These are phyloP conservation scores for Dione juno DNA, from an alignment of 2,888 invertebrate genomes.

Conservation along the genomic window DNA sequence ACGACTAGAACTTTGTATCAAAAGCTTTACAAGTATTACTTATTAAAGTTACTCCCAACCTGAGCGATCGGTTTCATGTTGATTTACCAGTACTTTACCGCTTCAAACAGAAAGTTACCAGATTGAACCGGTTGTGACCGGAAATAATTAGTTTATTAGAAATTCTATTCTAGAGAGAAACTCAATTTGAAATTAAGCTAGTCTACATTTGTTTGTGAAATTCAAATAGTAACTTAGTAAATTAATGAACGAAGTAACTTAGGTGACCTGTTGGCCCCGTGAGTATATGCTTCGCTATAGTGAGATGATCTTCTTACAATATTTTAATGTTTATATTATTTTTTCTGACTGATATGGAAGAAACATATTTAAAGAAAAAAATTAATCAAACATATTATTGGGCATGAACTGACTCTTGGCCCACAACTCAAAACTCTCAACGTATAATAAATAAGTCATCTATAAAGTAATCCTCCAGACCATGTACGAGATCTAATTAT, in stretches of 20 bases:
- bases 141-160: slow-evolving; percentile 17
- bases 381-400: too few relatives aligned
- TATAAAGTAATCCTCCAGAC: too few relatives aligned
- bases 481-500: too few relatives aligned
- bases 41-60: slow-evolving; percentile 12
- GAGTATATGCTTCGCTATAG: background rate
- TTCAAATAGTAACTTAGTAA: slow-evolving; percentile 1
- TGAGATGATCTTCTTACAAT: background rate
- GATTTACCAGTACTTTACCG: slow-evolving; percentile 13
- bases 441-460: too few relatives aligned
- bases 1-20: background rate
- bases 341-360: too few relatives aligned
- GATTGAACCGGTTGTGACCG: slow-evolving; percentile 11
- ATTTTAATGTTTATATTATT: background rate
- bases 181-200: slow-evolving; percentile 14
- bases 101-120: slow-evolving; percentile 7
- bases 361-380: too few relatives aligned
- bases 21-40: slow-evolving; percentile 5
- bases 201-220: slow-evolving; percentile 9
- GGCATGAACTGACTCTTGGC: too few relatives aligned
- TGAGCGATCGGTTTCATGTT: slow-evolving; percentile 12
- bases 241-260: background rate
- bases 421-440: too few relatives aligned
- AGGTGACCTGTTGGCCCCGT: background rate
- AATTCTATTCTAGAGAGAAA: slow-evolving; percentile 14